Conservation (phyloP, 2,888 invertebrate genomes). For the Phalera bucephala region DNA sequence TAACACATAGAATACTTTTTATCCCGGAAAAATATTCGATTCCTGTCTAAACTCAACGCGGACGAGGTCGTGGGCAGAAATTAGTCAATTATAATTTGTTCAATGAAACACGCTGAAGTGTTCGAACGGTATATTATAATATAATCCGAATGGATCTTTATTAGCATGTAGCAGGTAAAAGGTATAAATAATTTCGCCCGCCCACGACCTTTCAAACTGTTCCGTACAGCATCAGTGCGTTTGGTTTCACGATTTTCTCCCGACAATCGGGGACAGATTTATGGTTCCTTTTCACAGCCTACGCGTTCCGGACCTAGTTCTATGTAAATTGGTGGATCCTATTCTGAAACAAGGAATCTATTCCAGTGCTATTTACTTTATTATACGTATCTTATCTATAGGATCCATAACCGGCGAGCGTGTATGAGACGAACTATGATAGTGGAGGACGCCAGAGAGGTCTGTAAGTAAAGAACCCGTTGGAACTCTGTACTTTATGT, state of each 20-base stretch:
- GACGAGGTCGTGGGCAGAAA: too few species aligned
- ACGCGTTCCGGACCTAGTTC: constrained; percentile 48
- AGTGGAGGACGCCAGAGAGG: too few species aligned
- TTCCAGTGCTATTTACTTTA: neutral
- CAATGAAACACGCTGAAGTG: too few species aligned
- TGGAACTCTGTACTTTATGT: too few species aligned
- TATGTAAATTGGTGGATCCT: constrained; percentile 37
- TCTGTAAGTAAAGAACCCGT: too few species aligned
- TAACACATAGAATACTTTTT: too few species aligned
- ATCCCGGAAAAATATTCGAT: too few species aligned
- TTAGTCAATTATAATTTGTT: too few species aligned
- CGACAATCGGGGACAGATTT: constrained; percentile 65
- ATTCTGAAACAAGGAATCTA: constrained; percentile 6
- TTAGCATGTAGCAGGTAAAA: constrained; percentile 23
- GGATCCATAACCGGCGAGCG: too few species aligned
- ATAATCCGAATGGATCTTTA: constrained; percentile 13
- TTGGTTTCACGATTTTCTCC: constrained; percentile 63
- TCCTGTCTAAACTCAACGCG: too few species aligned
- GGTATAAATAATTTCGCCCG: constrained; percentile 48
- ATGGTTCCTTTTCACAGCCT: constrained; percentile 58
- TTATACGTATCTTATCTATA: too few species aligned
- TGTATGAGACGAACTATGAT: too few species aligned
- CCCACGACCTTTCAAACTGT: constrained; percentile 54
- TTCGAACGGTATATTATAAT: constrained; percentile 2
- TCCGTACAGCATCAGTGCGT: constrained; percentile 43